These are phyloP conservation scores for Glaucomys volans DNA, from an alignment of 2,113 vertebrate genomes.

Conservation along the genomic window DNA sequence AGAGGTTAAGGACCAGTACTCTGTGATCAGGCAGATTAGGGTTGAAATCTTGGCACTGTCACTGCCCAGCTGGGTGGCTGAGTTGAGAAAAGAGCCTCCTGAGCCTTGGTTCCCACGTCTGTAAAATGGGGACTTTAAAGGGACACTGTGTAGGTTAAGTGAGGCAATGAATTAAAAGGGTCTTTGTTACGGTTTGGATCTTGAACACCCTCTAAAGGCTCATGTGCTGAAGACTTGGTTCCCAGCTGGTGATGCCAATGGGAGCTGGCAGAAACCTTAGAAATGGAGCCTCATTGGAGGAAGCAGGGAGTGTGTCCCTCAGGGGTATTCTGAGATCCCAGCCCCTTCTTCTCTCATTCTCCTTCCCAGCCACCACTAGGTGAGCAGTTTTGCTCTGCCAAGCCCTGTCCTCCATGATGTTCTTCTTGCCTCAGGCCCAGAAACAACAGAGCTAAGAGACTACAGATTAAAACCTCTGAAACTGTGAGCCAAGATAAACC, in stretches of 20 bases:
- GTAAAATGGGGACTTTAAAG: background rate
- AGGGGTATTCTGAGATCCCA: background rate
- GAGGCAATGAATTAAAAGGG: background rate
- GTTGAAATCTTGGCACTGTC: background rate
- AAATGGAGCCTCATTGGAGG: background rate
- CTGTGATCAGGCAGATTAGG: background rate
- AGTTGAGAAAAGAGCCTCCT: background rate
- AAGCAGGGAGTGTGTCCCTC: background rate
- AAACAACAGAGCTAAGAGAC: background rate
- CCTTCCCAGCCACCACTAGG: background rate
- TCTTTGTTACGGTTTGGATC: background rate
- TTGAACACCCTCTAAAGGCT: background rate
- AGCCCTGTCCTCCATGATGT: background rate
- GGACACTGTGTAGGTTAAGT: background rate
- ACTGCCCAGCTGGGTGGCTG: background rate
- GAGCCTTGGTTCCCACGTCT: background rate
- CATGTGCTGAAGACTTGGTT: background rate
- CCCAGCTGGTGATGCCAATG: background rate
- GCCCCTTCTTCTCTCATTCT: background rate
- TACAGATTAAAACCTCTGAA: background rate
- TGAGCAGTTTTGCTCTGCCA: background rate
- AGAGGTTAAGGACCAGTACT: rapidly evolving
- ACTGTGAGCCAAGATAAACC: background rate
- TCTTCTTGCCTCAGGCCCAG: background rate
- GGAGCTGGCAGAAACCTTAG: background rate